phyloP scores from a whole-genome alignment of 2,888 invertebrate genomes.

The Philhelius pedissequus region DNA sequence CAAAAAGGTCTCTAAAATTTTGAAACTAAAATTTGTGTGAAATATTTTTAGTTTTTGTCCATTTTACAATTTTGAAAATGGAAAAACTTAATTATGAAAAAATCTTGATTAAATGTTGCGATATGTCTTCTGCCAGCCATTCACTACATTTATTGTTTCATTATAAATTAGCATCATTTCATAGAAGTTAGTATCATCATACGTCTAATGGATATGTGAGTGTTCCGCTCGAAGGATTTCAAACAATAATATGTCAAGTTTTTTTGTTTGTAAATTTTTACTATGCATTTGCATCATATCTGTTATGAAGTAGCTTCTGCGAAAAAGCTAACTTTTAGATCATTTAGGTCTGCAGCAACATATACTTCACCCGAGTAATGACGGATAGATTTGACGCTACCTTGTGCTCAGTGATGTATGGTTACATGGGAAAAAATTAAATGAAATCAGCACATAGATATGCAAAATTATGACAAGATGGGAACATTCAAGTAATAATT shows the following conservation, averaged over 20 bases:
- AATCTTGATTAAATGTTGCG: neutral
- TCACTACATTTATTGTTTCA: conserved; percentile 6
- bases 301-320: conserved; percentile 9
- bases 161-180: conserved; percentile 24
- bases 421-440: conserved; percentile 11
- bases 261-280: conserved; percentile 14
- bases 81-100: neutral
- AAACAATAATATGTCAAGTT: conserved; percentile 59
- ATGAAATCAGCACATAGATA: neutral
- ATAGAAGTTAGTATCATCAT: conserved; percentile 41
- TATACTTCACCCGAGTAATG: conserved; percentile 43
- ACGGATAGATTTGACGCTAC: conserved; percentile 62
- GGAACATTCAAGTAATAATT: neutral
- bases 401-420: conserved; percentile 62
- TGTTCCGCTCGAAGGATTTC: conserved; percentile 53
- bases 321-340: conserved; percentile 33
- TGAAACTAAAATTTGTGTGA: too few relatives aligned
- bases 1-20: too few relatives aligned
- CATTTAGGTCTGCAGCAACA: conserved; percentile 38
- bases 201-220: conserved; percentile 61
- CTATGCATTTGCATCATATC: conserved; percentile 56
- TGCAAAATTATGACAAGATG: conserved; percentile 23
- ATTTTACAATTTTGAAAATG: neutral
- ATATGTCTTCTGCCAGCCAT: neutral
- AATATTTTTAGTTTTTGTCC: too few relatives aligned